Evolutionary conservation across 2,888 invertebrate genomes (phyloP), one percentile per base, ranked within the genome.

Genomic region (Parnassius orleans): DNA sequence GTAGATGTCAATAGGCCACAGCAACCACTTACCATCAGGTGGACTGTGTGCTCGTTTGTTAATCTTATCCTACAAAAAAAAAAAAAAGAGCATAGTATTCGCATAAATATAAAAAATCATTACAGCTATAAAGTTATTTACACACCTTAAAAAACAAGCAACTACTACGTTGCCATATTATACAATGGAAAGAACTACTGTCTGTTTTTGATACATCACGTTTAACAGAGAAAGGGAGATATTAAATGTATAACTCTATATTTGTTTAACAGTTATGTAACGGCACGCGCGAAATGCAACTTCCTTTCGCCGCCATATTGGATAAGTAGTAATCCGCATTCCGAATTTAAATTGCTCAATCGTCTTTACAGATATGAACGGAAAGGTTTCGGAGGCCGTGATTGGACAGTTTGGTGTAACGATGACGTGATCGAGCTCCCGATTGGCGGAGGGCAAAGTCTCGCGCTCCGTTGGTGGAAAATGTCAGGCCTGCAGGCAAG

Each of bases 401-500:
- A 74, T 75, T 78, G 75, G 76, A 66, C 65, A 12, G 63, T 62
- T 63, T 62, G 64, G 60, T 64, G 66, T 71, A 71, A 73, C 76
- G 72, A 80, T 81, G 83, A 78, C 78, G 76, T 76, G 73, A 72
- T 69, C 69, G 67, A 72, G 61, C 60, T 65, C 66, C 72, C 76
- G 75, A 86, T 86, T 86, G 79, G 84, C 71, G 71, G 76, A 69
- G 75, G 66, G 74, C 71, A 71, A 71, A 67, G 70, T 73, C 68
- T 68, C 66, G 69, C 69, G 74, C 61, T 65, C 72, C 65, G 72
- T 82, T 83, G 83, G 82, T 74, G 74, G 76, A 87, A 80, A 68
- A 92, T 92, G 92, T 92, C 92, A 63, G 92, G 92, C 33, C 75
- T 92, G 77, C 90, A 86, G 73, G 77, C 85, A 66, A 83, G 86